phyloP scores from a whole-genome alignment of 2,113 vertebrate species.

The Patagioenas fasciata region DNA sequence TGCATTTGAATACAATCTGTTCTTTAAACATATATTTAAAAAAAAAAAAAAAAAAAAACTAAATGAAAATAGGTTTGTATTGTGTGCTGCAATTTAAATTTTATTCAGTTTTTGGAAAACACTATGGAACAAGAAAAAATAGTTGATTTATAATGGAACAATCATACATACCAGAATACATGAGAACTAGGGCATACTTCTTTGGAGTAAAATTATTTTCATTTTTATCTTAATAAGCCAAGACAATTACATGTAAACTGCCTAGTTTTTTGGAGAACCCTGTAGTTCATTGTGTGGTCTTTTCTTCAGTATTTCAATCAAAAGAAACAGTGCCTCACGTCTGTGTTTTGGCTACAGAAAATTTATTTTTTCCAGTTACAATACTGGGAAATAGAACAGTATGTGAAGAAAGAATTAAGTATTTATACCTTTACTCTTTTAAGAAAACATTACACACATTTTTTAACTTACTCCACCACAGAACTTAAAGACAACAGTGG shows the following conservation, averaged over 20 bases:
- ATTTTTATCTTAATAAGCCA: neutral
- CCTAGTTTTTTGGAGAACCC: neutral
- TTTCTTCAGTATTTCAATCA: neutral
- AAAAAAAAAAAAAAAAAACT: neutral
- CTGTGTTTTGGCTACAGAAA: neutral
- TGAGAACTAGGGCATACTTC: neutral
- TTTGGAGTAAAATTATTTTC: neutral
- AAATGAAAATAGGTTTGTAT: neutral
- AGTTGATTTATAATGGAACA: neutral
- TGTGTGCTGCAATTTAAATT: neutral
- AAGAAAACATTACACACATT: neutral
- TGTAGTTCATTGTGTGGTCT: neutral
- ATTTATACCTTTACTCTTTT: neutral
- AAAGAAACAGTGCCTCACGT: neutral
- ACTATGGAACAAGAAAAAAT: neutral
- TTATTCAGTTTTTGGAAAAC: neutral
- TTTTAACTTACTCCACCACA: neutral
- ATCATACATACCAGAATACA: neutral
- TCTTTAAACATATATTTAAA: neutral
- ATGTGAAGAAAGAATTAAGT: neutral
- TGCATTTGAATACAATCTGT: constrained; percentile 16
- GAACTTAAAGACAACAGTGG: neutral
- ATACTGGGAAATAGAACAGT: neutral
- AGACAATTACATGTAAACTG: neutral
- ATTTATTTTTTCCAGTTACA: neutral